Base-by-base conservation (phyloP, 2,888 invertebrate genomes). In the Ochropleura plecta region DNA sequence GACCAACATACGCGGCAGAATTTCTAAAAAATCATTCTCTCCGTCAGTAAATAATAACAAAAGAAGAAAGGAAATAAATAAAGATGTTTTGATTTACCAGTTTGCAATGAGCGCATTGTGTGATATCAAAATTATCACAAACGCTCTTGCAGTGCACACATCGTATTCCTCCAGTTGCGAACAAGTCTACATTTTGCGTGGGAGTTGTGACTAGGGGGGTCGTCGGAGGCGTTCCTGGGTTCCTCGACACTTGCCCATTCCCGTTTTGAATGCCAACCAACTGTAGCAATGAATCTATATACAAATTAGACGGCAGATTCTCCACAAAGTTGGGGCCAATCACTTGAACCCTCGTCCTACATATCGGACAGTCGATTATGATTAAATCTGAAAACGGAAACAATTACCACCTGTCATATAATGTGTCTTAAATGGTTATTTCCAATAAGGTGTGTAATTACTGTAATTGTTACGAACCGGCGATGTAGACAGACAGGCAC, bases 221-320 rank as follows among this genome's bases (percentile, higher is more conserved):
- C 0, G 83, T 5, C 0, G 94, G 92, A 0, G 94, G 93, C 0
- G 94, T 91, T 6, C 79, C 88, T 18, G 71, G 12, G 53, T 68
- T 76, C 69, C 84, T 90, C 42, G 83, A 66, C 42, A 60, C 59
- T 40, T 51, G 46, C 8, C 44, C 60, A 30, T 87, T 86, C 16
- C 51, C 63, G n/a, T 87, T 86, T 16, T 81, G 90, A 63, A 93
- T 90, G 18, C 96, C 95, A 18, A 97, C 92, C 63, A 97, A 90
- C 69, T 94, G 92, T 3, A 98, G 93, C 57, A 98, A 92, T 0
- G 97, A 97, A 85, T 97, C 97, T 65, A 98, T 97, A 90, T 98
- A 97, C 60, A 97, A 92, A 90, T 98, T 98, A 12, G 97, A 97
- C n/a, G 97, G 98, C n/a, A 98, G 92, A 5, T 94, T 91, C 30